Evolutionary conservation across 2,797 vertebrate genomes (phyloP).

Genomic region (Poecilia picta): DNA sequence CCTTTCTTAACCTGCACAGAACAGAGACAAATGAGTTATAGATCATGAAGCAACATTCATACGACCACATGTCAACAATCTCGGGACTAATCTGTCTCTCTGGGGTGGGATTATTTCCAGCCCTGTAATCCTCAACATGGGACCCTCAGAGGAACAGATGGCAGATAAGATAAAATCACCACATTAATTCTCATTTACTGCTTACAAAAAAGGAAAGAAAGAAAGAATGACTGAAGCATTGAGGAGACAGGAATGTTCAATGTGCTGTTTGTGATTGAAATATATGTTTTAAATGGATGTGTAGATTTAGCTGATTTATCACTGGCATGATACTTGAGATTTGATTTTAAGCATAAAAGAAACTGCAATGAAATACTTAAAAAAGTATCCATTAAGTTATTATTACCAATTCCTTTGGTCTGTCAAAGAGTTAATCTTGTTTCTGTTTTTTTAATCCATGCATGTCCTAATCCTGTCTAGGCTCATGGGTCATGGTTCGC

Average conservation of each 20-base stretch:
- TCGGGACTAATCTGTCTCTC: slow-evolving; percentile 69
- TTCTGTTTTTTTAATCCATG: neutral
- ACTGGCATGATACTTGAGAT: neutral
- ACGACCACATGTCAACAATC: slow-evolving; percentile 56
- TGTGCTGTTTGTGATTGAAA: neutral
- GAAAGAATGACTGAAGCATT: slow-evolving; percentile 32
- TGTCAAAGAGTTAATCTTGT: neutral
- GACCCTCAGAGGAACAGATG: slow-evolving; percentile 74
- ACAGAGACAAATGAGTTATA: slow-evolving; percentile 25
- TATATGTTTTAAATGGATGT: neutral
- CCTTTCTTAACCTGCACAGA: neutral
- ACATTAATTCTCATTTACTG: slow-evolving; percentile 61
- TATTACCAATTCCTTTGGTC: neutral
- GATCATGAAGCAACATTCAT: slow-evolving; percentile 40
- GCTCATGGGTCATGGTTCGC: neutral
- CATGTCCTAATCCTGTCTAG: neutral
- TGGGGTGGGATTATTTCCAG: slow-evolving; percentile 68
- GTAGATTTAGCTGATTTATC: neutral
- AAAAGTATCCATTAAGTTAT: neutral
- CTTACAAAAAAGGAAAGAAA: slow-evolving; percentile 42
- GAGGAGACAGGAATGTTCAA: slow-evolving; percentile 1
- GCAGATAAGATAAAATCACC: slow-evolving; percentile 69
- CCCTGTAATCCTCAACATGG: slow-evolving; percentile 75
- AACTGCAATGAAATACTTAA: neutral
- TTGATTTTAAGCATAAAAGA: neutral